These are phyloP conservation scores for Deilephila elpenor DNA, from an alignment of 2,888 invertebrate genomes.

Conservation along the genomic window DNA sequence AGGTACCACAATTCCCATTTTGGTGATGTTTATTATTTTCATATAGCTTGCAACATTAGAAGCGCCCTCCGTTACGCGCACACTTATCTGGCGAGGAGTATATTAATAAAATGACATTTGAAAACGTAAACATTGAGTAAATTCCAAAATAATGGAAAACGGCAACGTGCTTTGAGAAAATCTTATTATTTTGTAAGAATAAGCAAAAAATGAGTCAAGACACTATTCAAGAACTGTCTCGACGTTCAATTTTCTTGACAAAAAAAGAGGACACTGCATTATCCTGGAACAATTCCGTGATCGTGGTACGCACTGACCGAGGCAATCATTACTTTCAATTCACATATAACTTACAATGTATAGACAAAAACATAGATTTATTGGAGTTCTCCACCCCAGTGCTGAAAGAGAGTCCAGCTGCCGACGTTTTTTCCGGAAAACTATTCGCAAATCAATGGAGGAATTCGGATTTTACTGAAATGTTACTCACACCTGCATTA, in stretches of 20 bases:
- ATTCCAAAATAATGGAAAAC: background rate
- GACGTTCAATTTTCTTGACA: conserved; percentile 51
- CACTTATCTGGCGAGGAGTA: no score
- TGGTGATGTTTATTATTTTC: no score
- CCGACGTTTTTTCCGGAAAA: conserved; percentile 52
- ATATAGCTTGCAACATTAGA: no score
- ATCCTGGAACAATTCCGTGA: conserved; percentile 59
- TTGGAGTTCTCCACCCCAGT: conserved; percentile 53
- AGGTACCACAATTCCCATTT: no score
- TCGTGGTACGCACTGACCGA: conserved; percentile 62
- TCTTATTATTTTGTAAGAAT: no score
- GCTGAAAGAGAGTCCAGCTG: conserved; percentile 60
- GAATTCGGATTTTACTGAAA: conserved; percentile 64
- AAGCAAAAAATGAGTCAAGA: conserved; percentile 41
- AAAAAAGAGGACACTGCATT: conserved; percentile 60
- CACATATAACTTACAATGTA: conserved; percentile 58
- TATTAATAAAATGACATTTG: no score
- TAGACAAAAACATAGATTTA: conserved; percentile 66
- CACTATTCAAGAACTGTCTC: conserved; percentile 62
- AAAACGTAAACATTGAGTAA: no score
- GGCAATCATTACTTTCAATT: conserved; percentile 63
- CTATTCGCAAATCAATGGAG: conserved; percentile 52
- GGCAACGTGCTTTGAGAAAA: background rate
- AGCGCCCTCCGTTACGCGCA: no score
- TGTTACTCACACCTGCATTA: conserved; percentile 65